Evolutionary conservation across 2,113 vertebrate species (phyloP).

Genomic region (Sturnus vulgaris): DNA sequence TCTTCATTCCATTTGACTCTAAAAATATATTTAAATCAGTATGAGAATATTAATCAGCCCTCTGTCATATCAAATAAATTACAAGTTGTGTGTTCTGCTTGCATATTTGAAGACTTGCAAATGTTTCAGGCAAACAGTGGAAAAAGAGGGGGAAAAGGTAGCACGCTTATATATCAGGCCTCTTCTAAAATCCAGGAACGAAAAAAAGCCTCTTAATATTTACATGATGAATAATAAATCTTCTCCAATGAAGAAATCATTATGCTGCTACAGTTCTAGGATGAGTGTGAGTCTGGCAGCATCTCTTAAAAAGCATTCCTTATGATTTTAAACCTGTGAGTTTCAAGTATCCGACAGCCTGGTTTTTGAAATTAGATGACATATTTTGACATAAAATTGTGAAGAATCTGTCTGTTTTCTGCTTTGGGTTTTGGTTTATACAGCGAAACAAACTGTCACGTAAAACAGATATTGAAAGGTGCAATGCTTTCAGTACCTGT

Average conservation of each 20-base stretch:
- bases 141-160: neutral
- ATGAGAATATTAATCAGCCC: neutral
- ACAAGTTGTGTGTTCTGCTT: neutral
- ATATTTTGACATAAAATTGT: slow-evolving; percentile 48
- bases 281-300: neutral
- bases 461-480: slow-evolving; percentile 30
- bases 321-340: neutral
- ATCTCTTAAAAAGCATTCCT: neutral
- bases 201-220: neutral
- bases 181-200: neutral
- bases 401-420: slow-evolving; percentile 7
- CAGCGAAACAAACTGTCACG: slow-evolving; percentile 25
- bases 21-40: neutral
- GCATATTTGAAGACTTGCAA: neutral
- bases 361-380: slow-evolving; percentile 32
- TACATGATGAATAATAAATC: neutral
- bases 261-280: neutral
- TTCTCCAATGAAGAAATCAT: neutral
- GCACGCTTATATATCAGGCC: neutral
- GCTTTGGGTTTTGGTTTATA: slow-evolving; percentile 15
- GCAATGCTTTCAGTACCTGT: neutral
- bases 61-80: neutral
- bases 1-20: neutral
- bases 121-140: neutral
- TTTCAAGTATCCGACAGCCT: neutral